Conservation (phyloP, 2,888 invertebrate species). For the Tiphia femorata region DNA sequence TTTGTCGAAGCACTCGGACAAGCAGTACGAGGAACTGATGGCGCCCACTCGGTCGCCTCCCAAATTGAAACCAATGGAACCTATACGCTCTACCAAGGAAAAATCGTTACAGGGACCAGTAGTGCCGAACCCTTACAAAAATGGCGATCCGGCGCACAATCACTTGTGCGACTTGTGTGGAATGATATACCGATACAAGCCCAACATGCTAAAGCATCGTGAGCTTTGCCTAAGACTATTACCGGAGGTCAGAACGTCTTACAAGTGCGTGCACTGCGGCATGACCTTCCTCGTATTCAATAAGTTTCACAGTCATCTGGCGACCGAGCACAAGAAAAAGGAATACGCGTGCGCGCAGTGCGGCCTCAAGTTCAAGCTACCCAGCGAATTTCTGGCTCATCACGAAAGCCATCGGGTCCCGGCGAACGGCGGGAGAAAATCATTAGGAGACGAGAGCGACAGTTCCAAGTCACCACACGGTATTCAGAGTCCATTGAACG, state of each 20-base stretch:
- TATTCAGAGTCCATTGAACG: conserved; percentile 20
- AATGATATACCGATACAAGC: conserved; percentile 64
- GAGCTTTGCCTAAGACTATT: conserved; percentile 52
- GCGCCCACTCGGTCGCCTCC: conserved; percentile 44
- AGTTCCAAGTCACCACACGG: not conserved
- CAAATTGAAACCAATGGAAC: conserved; percentile 43
- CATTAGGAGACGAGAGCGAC: not conserved
- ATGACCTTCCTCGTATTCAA: conserved; percentile 62
- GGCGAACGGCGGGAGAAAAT: not conserved
- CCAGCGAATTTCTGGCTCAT: conserved; percentile 71
- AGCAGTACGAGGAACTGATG: conserved; percentile 51
- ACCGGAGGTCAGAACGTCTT: conserved; percentile 51
- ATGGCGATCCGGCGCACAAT: conserved; percentile 62
- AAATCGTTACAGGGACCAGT: not conserved
- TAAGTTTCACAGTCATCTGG: conserved; percentile 59
- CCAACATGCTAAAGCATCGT: conserved; percentile 60
- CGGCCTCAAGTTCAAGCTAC: conserved; percentile 68
- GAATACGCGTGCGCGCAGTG: conserved; percentile 71
- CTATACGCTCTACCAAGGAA: conserved; percentile 1
- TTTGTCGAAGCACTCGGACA: conserved; percentile 57
- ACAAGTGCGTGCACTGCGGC: conserved; percentile 58
- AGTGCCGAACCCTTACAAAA: conserved; percentile 52
- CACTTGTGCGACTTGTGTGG: conserved; percentile 61
- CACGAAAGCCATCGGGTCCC: conserved; percentile 51
- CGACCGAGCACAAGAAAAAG: conserved; percentile 52